Base-by-base conservation (phyloP, 2,888 invertebrate species). In the Ochlodes sylvanus region DNA sequence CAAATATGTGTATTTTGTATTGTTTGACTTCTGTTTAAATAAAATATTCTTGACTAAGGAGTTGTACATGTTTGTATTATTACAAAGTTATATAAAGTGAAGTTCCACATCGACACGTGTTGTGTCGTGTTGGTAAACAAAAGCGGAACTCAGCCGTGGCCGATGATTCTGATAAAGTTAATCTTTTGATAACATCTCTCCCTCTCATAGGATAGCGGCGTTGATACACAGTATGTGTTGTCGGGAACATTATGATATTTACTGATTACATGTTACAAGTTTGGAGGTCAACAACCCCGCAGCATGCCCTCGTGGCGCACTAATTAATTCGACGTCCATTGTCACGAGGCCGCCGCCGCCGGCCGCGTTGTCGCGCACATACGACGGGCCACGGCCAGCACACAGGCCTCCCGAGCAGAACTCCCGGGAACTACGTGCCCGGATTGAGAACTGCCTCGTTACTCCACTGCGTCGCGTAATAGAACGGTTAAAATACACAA, bases 321-420 rank as follows among this genome's bases (percentile, higher is more conserved):
- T 66, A 66, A 66, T 66, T 66, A 66, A 66, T 60, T 60, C 66
- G 66, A 42, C 52, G 58, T 52, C 52, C 58, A 65, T 58, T 66
- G 66, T 66, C 54, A 44, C 54, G 60, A 60, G 32, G 52, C 60
- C 17, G 54, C 32, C 12, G 19, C 21, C 17, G 27, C 27, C 27
- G 7, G 38, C 10, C 57, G 44, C 17, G 57, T n/a, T 64, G 57
- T 14, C 15, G 57, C 57, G 57, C 50, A 12, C 50, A 34, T n/a
- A n/a, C n/a, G 47, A 9, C 4, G 6, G 32, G 32, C 32, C n/a
- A n/a, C 27, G 27, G 10, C 38, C 38, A 7, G 38, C 38, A 12
- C 38, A 34, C 4, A 34, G 7, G 34, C 7, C 7, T 9, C 7
- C 7, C 34, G 34, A 1, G 34, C 34, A 21, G 50, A 50, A 41